These are phyloP conservation scores for Montipora cactus DNA, from an alignment of 64 coral and sea anemone species.

Conservation along the genomic window DNA sequence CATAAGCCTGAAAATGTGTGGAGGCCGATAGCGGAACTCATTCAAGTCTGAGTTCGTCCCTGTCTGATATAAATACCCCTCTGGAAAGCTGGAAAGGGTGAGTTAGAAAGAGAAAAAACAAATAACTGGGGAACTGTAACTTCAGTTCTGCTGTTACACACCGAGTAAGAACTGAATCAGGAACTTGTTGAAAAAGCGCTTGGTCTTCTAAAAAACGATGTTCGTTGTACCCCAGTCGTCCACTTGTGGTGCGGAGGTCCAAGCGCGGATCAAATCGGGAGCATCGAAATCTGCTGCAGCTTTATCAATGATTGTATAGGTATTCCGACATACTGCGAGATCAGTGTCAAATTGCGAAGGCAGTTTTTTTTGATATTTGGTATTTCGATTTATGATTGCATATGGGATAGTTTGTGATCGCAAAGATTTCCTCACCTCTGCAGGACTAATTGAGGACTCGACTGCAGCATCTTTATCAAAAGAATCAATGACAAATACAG, in stretches of 20 bases:
- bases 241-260: slow-evolving; percentile 49
- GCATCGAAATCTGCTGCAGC: slow-evolving; percentile 45
- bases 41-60: not conserved
- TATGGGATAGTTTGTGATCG: too few species aligned
- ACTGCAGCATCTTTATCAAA: too few species aligned
- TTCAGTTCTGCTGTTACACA: slow-evolving; percentile 74
- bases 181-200: slow-evolving; percentile 56
- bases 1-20: too few species aligned
- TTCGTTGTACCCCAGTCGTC: not conserved
- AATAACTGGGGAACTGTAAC: slow-evolving; percentile 52
- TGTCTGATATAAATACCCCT: too few species aligned
- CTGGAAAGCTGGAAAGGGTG: not conserved
- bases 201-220: slow-evolving; percentile 40
- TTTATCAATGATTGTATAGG: slow-evolving; percentile 25
- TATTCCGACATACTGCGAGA: slow-evolving; percentile 11
- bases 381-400: too few species aligned
- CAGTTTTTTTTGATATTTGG: too few species aligned
- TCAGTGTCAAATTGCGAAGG: slow-evolving; percentile 20
- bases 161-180: slow-evolving; percentile 43
- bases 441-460: too few species aligned
- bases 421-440: too few species aligned
- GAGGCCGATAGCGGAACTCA: not conserved
- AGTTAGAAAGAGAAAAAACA: slow-evolving; percentile 20
- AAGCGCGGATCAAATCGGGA: slow-evolving; percentile 36
- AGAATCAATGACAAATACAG: too few species aligned